Conservation (phyloP, 2,797 vertebrate species). For the Oreochromis mossambicus region DNA sequence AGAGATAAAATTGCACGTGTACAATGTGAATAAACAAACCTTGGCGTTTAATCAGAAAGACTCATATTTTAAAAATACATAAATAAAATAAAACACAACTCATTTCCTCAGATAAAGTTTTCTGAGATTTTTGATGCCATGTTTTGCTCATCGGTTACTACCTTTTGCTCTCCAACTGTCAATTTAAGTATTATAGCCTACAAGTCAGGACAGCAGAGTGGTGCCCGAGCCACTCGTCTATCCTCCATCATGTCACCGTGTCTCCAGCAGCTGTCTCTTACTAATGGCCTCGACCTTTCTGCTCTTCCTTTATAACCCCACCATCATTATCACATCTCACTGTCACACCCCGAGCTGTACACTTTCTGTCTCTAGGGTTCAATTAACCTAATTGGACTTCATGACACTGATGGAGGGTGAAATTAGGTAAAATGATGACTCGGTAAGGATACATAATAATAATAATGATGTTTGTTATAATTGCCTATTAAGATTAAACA, state of each 20-base stretch:
- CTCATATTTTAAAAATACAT: background rate
- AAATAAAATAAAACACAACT: background rate
- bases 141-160: background rate
- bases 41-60: background rate
- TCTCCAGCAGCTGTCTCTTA: conserved; percentile 56
- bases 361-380: background rate
- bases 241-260: conserved; percentile 32
- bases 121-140: background rate
- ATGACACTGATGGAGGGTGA: conserved; percentile 23
- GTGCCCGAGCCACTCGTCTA: background rate
- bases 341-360: conserved; percentile 17
- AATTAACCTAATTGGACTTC: conserved; percentile 33
- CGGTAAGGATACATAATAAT: background rate
- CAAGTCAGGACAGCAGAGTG: background rate
- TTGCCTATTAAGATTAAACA: background rate
- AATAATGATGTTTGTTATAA: background rate
- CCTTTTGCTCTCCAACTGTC: background rate
- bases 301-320: conserved; percentile 23
- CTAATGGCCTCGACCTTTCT: conserved; percentile 54
- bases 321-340: conserved; percentile 38
- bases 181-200: background rate
- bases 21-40: background rate
- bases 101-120: background rate
- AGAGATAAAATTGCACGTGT: background rate
- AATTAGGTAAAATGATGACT: conserved; percentile 5